These are phyloP conservation scores for Malurus splendens DNA, from an alignment of 2,797 vertebrate species.

Conservation along the genomic window DNA sequence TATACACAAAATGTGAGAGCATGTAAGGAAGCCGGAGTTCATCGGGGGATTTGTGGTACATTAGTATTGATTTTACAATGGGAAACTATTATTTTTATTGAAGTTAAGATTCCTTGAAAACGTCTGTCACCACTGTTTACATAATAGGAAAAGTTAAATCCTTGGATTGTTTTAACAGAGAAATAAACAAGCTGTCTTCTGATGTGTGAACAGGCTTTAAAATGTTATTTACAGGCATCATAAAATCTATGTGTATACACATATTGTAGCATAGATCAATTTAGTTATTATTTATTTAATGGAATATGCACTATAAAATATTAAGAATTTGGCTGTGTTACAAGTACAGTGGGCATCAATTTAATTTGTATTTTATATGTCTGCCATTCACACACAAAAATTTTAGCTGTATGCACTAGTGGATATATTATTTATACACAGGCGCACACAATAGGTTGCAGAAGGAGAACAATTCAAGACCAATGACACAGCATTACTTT, in stretches of 20 bases:
- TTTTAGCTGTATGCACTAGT: neutral
- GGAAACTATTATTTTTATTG: constrained; percentile 21
- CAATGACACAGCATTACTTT: neutral
- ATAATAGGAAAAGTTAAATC: constrained; percentile 30
- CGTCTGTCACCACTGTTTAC: constrained; percentile 31
- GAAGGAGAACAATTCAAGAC: neutral
- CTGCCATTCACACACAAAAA: neutral
- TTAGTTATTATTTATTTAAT: constrained; percentile 43
- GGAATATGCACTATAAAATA: constrained; percentile 32
- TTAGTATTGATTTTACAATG: constrained; percentile 26
- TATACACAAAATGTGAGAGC: constrained; percentile 47
- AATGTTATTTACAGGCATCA: constrained; percentile 27
- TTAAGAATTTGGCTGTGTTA: constrained; percentile 22
- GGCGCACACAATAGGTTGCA: neutral
- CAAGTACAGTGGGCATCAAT: neutral
- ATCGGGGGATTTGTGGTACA: constrained; percentile 9
- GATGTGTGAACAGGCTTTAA: constrained; percentile 45
- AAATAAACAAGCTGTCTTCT: constrained; percentile 56
- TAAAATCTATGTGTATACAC: constrained; percentile 23
- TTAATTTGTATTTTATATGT: neutral
- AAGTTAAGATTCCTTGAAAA: constrained; percentile 41
- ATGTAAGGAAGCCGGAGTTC: constrained; percentile 40
- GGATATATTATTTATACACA: constrained; percentile 3
- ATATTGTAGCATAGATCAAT: constrained; percentile 18
- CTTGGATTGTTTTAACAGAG: constrained; percentile 38